Evolutionary conservation across 2,888 invertebrate genomes (phyloP), one percentile per base, ranked within the genome.

Genomic region (Sialis lutaria): DNA sequence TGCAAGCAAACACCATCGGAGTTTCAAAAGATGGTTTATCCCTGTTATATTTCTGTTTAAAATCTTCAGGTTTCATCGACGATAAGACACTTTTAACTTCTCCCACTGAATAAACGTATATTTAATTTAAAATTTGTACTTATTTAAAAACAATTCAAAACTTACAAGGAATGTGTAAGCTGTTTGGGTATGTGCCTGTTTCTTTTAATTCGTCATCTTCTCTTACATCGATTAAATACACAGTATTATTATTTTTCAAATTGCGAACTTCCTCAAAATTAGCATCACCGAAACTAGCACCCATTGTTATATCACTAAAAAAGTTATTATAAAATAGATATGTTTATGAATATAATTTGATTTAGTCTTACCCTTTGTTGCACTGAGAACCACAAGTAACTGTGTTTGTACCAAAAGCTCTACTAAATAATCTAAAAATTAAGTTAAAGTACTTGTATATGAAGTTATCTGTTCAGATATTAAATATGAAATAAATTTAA

Each of bases 91-190:
- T 56, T 44, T 63, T 51, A 3, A 79, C 64, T 53, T 67, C 64
- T 31, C 67, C 70, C 64, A 77, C 79, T 79, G 55, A 37, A 37
- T 32, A 68, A 66, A 51, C 44, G 44, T 48, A 7, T 6, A 37
- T 37, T 10, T 10, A n/a, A 37, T 5, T 6, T 10, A 37, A 10
- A 10, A 37, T 8, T 6, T 37, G n/a, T 37, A 7, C n/a, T 37
- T 37, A 37, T 37, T 7, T 37, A 12, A 6, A 37, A 37, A 37
- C n/a, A 6, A 37, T 8, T 10, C n/a, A 37, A 10, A 7, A 37
- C 37, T 37, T 69, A 79, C 85, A 68, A 54, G 85, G 84, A 60
- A 86, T 82, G 57, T 85, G 82, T 46, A 84, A 71, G 57, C 82
- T 82, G 47, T 75, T 75, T 35, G 85, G 85, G 50, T 86, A 74